These are phyloP conservation scores for Sebastes cheni DNA, from an alignment of 2,797 vertebrate species.

Conservation along the genomic window DNA sequence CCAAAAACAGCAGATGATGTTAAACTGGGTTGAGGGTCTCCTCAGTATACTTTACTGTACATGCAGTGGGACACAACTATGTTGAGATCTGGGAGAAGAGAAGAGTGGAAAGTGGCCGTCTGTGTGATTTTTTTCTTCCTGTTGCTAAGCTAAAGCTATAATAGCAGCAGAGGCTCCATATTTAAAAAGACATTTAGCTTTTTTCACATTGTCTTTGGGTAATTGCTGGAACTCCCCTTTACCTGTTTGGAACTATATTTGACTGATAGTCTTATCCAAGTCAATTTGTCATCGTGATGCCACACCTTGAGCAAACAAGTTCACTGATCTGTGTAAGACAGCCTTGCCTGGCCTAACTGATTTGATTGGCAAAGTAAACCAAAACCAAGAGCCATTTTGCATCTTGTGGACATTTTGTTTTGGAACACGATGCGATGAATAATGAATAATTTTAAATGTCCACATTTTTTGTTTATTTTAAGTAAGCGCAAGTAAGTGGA, in stretches of 20 bases:
- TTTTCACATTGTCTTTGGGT: neutral
- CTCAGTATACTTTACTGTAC: neutral
- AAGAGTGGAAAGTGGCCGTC: neutral
- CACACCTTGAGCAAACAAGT: slow-evolving; percentile 36
- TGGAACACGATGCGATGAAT: neutral
- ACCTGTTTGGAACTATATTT: slow-evolving; percentile 6
- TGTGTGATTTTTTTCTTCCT: neutral
- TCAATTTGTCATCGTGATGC: slow-evolving; percentile 37
- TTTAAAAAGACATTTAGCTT: neutral
- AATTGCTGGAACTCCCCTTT: neutral
- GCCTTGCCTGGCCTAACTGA: slow-evolving; percentile 19
- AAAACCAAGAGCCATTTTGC: slow-evolving; percentile 46
- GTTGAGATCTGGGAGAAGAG: neutral
- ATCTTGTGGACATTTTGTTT: slow-evolving; percentile 38
- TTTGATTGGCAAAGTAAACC: slow-evolving; percentile 70
- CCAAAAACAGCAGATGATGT: neutral
- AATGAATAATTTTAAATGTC: neutral
- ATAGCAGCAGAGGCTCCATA: neutral
- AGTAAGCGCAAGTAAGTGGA: neutral
- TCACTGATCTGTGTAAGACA: slow-evolving; percentile 18
- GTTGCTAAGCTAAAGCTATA: neutral
- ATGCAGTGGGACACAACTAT: neutral
- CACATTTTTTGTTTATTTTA: neutral
- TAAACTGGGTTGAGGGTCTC: neutral
- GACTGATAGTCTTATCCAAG: slow-evolving; percentile 20